Evolutionary conservation across 92 coral and sea anemone genomes (phyloP), one percentile per base, ranked within the genome.

Genomic region (Micromussa lordhowensis): DNA sequence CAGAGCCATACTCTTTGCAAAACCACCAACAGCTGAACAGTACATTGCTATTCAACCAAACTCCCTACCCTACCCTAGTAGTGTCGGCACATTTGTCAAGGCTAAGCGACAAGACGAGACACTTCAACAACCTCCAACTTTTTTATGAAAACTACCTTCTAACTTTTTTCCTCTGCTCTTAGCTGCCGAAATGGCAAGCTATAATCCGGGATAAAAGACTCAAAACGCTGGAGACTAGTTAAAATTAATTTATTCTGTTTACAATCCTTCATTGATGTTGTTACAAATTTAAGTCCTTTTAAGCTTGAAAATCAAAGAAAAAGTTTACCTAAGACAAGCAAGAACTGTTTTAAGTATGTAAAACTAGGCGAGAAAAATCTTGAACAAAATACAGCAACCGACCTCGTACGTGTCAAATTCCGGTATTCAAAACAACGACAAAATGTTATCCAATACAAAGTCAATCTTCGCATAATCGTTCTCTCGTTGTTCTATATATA

Each of bases 11-110:
- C 4, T 74, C 28, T 22, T 40, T 15, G 28, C 59, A 28, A 77
- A 28, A 29, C 16, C 61, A 16, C 30, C 51, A 44, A 44, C 38
- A 36, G 38, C 38, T 36, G 38, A 36, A 36, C 38, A 5, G 51
- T 4, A 24, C 16, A 4, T 26, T 34, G 32, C 2, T 10, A 10
- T 32, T 68, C 26, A 35, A 73, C 78, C 18, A 35, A 18, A 19
- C 29, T 35, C 78, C 78, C 51, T 73, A 19, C 78, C 78, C 78
- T 36, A 21, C 78, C 78, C 78, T 26, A 1, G 51, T 18, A 73
- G 40, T 34, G 78, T 66, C 71, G 17, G 17, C 32, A 9, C 71
- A 24, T 26, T 28, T 11, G 34, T 66, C 71, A 28, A 9, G 61
- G 3, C 61, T n/a, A 15, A 44, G 61, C 0, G 22, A n/a, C n/a